Percentiles rank a stretch among this genome's conserved stretches.
Evolutionary conservation across 2,113 vertebrate genomes (phyloP).

Genomic region (Erythrolamprus reginae): DNA sequence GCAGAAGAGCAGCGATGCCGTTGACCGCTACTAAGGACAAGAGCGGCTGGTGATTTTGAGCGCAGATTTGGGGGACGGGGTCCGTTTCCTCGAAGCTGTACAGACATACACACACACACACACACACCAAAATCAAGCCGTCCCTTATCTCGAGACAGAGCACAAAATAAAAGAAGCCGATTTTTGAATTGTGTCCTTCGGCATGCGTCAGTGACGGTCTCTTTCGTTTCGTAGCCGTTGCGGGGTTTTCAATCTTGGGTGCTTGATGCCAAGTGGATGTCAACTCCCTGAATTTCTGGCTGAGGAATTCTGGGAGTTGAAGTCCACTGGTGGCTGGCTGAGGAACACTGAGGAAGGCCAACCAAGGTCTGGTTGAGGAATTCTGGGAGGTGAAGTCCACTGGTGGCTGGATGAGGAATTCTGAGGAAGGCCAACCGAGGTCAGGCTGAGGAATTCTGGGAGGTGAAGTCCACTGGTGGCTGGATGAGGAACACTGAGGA

Average conservation of each 20-base stretch:
- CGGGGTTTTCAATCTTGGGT: not conserved
- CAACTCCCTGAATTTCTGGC: no score
- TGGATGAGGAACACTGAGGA: no score
- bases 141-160: rapidly evolving
- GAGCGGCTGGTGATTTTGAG: not conserved
- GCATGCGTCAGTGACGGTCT: slow-evolving; percentile 18
- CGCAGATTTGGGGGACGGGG: rapidly evolving
- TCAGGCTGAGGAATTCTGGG: no score
- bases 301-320: no score
- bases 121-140: not conserved
- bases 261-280: not conserved
- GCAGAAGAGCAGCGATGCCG: not conserved
- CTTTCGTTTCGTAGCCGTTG: slow-evolving; percentile 34
- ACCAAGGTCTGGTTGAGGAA: no score
- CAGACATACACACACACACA: no score
- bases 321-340: no score
- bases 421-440: no score
- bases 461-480: no score
- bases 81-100: not conserved
- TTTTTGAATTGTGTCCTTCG: not conserved
- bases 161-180: not conserved
- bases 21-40: not conserved
- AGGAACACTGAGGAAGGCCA: no score
- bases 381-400: no score
- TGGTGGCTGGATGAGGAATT: no score